Evolutionary conservation across 2,888 invertebrate genomes (phyloP).

Genomic region (Laothoe populi): DNA sequence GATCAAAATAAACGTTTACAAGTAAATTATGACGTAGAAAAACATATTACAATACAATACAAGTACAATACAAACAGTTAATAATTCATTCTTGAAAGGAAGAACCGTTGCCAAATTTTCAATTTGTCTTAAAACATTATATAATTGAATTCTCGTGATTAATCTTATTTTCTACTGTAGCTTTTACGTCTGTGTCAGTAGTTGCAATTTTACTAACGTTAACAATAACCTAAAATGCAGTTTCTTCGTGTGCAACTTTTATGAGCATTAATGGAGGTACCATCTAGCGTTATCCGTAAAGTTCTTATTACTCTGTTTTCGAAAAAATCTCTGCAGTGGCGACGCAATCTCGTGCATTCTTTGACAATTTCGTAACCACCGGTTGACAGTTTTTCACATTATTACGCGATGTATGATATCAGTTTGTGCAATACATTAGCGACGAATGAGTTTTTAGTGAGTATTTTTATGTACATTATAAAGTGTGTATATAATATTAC

Average conservation of each 20-base stretch:
- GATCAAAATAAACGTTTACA: background rate
- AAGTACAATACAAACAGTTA: no score
- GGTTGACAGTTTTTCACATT: slow-evolving; percentile 31
- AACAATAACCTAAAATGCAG: slow-evolving; percentile 21
- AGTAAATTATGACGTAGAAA: background rate
- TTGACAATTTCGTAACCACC: slow-evolving; percentile 33
- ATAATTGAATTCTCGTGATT: slow-evolving; percentile 8
- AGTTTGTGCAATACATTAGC: slow-evolving; percentile 40
- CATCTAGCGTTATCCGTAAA: slow-evolving; percentile 8
- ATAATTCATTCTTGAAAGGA: background rate
- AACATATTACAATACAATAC: no score
- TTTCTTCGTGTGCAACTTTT: slow-evolving; percentile 19
- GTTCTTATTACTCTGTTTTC: slow-evolving; percentile 19
- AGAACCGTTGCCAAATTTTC: background rate
- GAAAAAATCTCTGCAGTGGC: slow-evolving; percentile 8
- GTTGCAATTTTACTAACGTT: slow-evolving; percentile 9
- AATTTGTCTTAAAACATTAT: background rate
- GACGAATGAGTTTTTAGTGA: slow-evolving; percentile 34
- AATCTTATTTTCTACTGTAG: slow-evolving; percentile 6
- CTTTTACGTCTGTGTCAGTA: slow-evolving; percentile 20
- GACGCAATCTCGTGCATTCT: slow-evolving; percentile 6
- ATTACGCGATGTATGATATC: slow-evolving; percentile 32
- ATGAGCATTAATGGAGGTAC: slow-evolving; percentile 9
- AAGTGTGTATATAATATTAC: slow-evolving; percentile 22
- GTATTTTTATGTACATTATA: slow-evolving; percentile 24